Evolutionary conservation across 2,888 invertebrate genomes (phyloP).

Genomic region (Tipula unca): DNA sequence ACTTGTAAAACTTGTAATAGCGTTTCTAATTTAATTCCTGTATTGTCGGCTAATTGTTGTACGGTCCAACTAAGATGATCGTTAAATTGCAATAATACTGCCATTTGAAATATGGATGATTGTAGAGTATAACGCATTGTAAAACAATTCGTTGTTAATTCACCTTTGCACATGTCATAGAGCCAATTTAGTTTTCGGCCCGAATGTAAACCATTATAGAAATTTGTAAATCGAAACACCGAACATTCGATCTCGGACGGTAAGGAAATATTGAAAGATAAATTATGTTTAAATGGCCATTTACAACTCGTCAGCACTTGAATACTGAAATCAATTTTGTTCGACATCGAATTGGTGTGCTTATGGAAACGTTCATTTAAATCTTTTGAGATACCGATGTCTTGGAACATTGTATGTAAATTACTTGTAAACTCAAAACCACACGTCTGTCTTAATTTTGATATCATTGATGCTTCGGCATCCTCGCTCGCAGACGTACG

Average conservation of each 20-base stretch:
- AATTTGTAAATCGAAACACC: slow-evolving; percentile 88
- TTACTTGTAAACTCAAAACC: slow-evolving; percentile 99
- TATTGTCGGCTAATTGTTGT: slow-evolving; percentile 75
- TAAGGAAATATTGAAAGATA: slow-evolving; percentile 70
- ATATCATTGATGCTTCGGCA: slow-evolving; percentile 99
- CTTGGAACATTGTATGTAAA: slow-evolving; percentile 97
- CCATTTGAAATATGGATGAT: slow-evolving; percentile 97
- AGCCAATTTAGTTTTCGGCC: slow-evolving; percentile 98
- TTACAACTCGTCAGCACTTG: slow-evolving; percentile 95
- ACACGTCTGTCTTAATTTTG: slow-evolving; percentile 97
- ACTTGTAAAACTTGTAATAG: slow-evolving; percentile 78
- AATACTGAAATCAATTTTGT: slow-evolving; percentile 89
- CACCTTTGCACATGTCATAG: slow-evolving; percentile 97
- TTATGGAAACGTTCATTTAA: slow-evolving; percentile 90
- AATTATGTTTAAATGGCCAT: slow-evolving; percentile 96
- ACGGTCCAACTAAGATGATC: slow-evolving; percentile 78
- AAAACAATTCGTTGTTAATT: slow-evolving; percentile 92
- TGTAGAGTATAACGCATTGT: slow-evolving; percentile 56
- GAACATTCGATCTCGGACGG: slow-evolving; percentile 92
- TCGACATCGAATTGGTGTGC: slow-evolving; percentile 57
- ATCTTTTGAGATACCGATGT: slow-evolving; percentile 97
- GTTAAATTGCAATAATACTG: slow-evolving; percentile 93
- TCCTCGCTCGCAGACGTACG: slow-evolving; percentile 99
- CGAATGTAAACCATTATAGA: slow-evolving; percentile 92
- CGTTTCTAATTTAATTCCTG: slow-evolving; percentile 47